Percentiles rank a stretch among this genome's conserved stretches.
Conservation (phyloP, 2,888 invertebrate species). For the Andricus quercusramuli region DNA sequence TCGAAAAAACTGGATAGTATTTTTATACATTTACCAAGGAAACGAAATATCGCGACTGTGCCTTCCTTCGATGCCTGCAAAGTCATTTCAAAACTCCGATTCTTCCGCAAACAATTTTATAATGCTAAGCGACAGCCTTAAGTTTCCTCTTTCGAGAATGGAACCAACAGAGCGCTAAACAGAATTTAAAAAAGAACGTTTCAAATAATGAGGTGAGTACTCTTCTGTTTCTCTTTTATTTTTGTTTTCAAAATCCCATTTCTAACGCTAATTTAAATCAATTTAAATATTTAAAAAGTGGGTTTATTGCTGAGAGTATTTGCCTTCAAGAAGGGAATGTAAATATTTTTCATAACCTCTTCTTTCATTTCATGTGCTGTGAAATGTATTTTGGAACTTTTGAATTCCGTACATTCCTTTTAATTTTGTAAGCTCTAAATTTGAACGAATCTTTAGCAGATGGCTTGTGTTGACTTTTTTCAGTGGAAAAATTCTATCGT, state of each 20-base stretch:
- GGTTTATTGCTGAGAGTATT: background rate
- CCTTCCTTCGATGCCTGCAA: slow-evolving; percentile 2
- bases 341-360: slow-evolving; percentile 22
- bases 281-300: background rate
- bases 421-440: slow-evolving; percentile 38
- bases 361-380: background rate
- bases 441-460: slow-evolving; percentile 7
- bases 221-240: background rate
- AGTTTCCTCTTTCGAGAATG: background rate
- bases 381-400: slow-evolving; percentile 15
- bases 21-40: slow-evolving; percentile 32
- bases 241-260: background rate
- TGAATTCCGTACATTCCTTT: slow-evolving; percentile 34
- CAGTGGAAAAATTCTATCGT: background rate
- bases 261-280: background rate
- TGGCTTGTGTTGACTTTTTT: background rate
- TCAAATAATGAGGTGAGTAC: slow-evolving; percentile 16
- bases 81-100: slow-evolving; percentile 2
- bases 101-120: slow-evolving; percentile 35
- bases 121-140: background rate
- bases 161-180: background rate
- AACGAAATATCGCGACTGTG: slow-evolving; percentile 22
- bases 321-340: background rate
- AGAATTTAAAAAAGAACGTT: background rate
- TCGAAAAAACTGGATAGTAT: slow-evolving; percentile 29